Evolutionary conservation across 2,888 invertebrate genomes (phyloP).

Genomic region (Nomada ruficornis): DNA sequence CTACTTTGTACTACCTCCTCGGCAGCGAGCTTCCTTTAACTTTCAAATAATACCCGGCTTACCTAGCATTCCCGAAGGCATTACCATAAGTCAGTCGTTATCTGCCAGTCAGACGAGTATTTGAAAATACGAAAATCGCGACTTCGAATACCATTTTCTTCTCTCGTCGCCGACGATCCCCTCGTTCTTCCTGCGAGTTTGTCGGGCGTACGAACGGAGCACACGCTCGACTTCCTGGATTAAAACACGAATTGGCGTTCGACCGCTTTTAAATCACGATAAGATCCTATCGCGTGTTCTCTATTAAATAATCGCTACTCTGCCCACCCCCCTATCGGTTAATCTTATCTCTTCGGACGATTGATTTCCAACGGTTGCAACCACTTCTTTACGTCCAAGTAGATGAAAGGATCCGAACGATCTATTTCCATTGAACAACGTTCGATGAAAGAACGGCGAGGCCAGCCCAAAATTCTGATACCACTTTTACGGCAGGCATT

Average conservation of each 20-base stretch:
- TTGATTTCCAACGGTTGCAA: not conserved
- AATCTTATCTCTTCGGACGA: conserved; percentile 7
- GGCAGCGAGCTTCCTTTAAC: conserved; percentile 15
- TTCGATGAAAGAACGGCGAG: too few species aligned
- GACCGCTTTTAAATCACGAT: conserved; percentile 4
- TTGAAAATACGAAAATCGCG: conserved; percentile 12
- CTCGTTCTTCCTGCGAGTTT: not conserved
- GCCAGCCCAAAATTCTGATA: too few species aligned
- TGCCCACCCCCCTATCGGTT: not conserved
- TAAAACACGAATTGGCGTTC: conserved; percentile 4
- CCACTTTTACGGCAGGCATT: too few species aligned
- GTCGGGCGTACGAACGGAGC: not conserved
- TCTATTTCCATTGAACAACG: too few species aligned
- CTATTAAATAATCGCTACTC: not conserved
- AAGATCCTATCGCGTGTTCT: not conserved
- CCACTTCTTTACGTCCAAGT: not conserved
- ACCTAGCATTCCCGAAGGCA: not conserved
- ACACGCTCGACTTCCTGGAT: not conserved
- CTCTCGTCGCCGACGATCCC: too few species aligned
- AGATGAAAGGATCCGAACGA: not conserved
- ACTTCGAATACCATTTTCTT: not conserved
- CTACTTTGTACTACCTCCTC: not conserved
- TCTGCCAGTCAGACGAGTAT: not conserved
- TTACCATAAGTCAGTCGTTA: conserved; percentile 9
- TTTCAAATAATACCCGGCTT: conserved; percentile 26